These are phyloP conservation scores for Hirundichthys speculiger DNA, from an alignment of 2,113 vertebrate species.

Conservation along the genomic window DNA sequence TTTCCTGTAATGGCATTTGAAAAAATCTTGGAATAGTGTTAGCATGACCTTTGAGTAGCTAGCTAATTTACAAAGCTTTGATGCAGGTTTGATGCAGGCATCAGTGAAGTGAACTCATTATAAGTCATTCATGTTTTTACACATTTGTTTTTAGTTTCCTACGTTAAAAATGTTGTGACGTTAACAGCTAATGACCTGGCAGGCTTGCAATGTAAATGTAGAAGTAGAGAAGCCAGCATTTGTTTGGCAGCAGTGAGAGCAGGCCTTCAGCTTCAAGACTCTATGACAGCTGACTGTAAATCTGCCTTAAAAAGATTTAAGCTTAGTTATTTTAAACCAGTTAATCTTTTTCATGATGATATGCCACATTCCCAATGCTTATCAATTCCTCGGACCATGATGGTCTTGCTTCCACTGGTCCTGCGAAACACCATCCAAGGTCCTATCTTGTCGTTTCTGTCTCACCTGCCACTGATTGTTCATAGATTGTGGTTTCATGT, in stretches of 20 bases:
- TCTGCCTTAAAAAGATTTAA: conserved; percentile 29
- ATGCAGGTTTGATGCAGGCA: too few relatives aligned
- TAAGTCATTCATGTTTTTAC: too few relatives aligned
- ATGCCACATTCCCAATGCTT: conserved; percentile 19
- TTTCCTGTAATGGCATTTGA: neutral
- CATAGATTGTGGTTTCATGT: conserved; percentile 8
- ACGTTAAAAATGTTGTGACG: too few relatives aligned
- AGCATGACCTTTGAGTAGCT: neutral
- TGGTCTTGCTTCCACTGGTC: conserved; percentile 12
- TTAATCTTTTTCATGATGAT: conserved; percentile 14
- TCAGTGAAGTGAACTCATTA: too few relatives aligned
- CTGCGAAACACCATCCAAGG: too few relatives aligned
- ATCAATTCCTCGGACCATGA: conserved; percentile 37
- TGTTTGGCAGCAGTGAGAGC: conserved; percentile 20
- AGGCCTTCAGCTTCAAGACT: conserved; percentile 39
- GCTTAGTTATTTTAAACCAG: conserved; percentile 1
- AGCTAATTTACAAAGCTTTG: too few relatives aligned
- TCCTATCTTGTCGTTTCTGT: neutral
- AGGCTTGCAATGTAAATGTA: neutral
- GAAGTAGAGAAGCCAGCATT: conserved; percentile 4
- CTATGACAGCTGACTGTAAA: conserved; percentile 30
- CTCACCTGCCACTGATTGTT: conserved; percentile 43
- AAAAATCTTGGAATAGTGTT: neutral
- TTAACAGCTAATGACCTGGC: too few relatives aligned
- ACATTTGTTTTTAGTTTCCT: too few relatives aligned